phyloP scores from a whole-genome alignment of 2,888 invertebrate genomes.

The Biston betularia region DNA sequence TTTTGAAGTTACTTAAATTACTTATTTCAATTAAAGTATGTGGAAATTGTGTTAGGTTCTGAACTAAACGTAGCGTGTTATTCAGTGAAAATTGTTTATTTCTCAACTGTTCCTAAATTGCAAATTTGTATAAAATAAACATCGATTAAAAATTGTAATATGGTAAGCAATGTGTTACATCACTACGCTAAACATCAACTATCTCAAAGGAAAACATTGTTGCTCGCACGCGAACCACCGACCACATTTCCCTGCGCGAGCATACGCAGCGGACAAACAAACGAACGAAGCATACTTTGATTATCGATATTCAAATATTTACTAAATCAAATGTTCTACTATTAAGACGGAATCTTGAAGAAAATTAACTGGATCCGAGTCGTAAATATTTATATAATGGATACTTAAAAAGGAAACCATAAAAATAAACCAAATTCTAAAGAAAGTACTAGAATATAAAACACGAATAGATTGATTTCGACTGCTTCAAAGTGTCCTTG shows the following conservation, averaged over 20 bases:
- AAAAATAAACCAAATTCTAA: neutral
- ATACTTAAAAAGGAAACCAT: neutral
- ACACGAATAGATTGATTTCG: neutral
- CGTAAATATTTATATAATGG: neutral
- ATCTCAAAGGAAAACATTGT: slow-evolving; percentile 71
- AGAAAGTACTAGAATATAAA: neutral
- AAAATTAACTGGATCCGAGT: neutral
- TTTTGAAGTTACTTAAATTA: too few species aligned
- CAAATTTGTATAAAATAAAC: neutral
- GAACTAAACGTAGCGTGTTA: too few species aligned
- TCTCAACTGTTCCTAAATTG: neutral
- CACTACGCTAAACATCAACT: slow-evolving; percentile 57
- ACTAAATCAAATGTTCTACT: too few species aligned
- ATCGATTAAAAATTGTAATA: slow-evolving; percentile 7
- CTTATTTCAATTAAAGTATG: too few species aligned
- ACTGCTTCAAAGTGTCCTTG: neutral
- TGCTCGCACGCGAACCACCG: slow-evolving; percentile 61
- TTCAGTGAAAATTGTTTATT: neutral
- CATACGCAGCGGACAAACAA: slow-evolving; percentile 55
- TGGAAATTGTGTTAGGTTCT: too few species aligned
- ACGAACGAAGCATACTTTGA: slow-evolving; percentile 4
- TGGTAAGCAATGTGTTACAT: slow-evolving; percentile 41
- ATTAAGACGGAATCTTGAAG: neutral
- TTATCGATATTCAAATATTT: neutral
- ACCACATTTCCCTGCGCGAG: slow-evolving; percentile 67